Evolutionary conservation across 2,797 vertebrate genomes (phyloP), one percentile per base, ranked within the genome.

Genomic region (Rhinella marina): DNA sequence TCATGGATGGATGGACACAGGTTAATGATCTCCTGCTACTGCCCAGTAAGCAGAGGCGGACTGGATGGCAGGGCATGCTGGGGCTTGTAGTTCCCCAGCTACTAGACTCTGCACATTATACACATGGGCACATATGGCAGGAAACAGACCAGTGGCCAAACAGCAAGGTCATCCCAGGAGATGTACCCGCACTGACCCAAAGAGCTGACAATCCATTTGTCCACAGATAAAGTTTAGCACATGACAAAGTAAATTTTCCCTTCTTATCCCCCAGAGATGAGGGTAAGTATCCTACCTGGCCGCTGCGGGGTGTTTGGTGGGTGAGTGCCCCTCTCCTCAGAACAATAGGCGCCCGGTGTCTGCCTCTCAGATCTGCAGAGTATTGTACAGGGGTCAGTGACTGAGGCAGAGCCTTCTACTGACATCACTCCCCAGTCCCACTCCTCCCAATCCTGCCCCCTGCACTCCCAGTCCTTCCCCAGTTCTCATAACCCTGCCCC

Each of bases 341-440:
- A 85, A 86, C 84, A 82, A 86, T 86, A 68, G 84, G 70, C 52
- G 27, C 14, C 56, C 83, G 64, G 56, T 16, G 48, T 66, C 79
- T 85, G 64, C 77, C 32, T 68, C 56, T 79, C 81, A 80, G 82
- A 72, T 56, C 79, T 48, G 61, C 88, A 76, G 62, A 61, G 85
- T 62, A 48, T 86, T 86, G 50, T 81, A 79, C 91, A 52, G 85
- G 89, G 57, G 77, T 48, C 90, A 86, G 86, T 21, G n/a, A 21
- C 82, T 77, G 85, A 86, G n/a, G 78, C 82, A 87, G 82, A 23
- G 85, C 81, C 87, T 82, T 89, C 85, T 64, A 80, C 83, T 81
- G 72, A 70, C 81, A 84, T 79, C 86, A 86, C 87, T 81, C 88
- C 10, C 17, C 72, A 48, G 32, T 21, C 72, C 17, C 32, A 48